A percentile compares a stretch with the other conserved stretches of the same genome.
phyloP scores from a whole-genome alignment of 2,113 vertebrate genomes.

The Myrmophylax atrothorax region DNA sequence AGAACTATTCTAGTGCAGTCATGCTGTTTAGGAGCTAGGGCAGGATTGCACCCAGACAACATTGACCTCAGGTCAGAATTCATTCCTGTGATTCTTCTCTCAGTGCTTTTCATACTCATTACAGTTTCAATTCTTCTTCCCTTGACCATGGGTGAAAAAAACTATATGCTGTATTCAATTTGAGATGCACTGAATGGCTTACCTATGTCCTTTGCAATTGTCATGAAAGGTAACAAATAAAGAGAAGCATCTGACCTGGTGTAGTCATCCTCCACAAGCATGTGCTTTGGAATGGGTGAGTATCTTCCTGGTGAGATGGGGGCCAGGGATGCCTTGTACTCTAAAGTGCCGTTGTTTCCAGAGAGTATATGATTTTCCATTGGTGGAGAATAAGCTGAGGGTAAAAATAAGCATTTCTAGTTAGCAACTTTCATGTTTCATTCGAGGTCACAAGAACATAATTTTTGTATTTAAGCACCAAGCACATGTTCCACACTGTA shows the following conservation, averaged over 20 bases:
- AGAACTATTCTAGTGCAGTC: neutral
- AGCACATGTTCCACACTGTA: neutral
- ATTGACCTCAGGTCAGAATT: neutral
- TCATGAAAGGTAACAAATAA: slow-evolving; percentile 6
- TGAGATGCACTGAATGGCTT: neutral
- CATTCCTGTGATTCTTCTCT: neutral
- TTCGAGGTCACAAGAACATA: neutral
- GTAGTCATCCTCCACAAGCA: slow-evolving; percentile 93
- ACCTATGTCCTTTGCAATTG: neutral
- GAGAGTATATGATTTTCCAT: slow-evolving; percentile 94
- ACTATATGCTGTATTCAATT: too few relatives aligned
- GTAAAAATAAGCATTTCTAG: neutral
- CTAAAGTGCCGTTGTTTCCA: slow-evolving; percentile 92
- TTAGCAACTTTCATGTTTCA: neutral
- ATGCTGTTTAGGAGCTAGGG: neutral
- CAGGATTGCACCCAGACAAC: neutral
- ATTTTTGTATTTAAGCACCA: neutral
- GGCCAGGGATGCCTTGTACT: slow-evolving; percentile 90
- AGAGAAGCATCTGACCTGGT: slow-evolving; percentile 88
- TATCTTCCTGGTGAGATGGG: slow-evolving; percentile 93
- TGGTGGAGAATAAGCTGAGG: slow-evolving; percentile 88
- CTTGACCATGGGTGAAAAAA: neutral
- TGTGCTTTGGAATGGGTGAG: slow-evolving; percentile 93
- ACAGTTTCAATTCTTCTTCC: neutral
- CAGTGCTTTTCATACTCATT: neutral